Percentiles rank a stretch among this genome's conserved stretches.
phyloP scores from a whole-genome alignment of 1,140 invertebrate genomes.

The Eumaeus atala region DNA sequence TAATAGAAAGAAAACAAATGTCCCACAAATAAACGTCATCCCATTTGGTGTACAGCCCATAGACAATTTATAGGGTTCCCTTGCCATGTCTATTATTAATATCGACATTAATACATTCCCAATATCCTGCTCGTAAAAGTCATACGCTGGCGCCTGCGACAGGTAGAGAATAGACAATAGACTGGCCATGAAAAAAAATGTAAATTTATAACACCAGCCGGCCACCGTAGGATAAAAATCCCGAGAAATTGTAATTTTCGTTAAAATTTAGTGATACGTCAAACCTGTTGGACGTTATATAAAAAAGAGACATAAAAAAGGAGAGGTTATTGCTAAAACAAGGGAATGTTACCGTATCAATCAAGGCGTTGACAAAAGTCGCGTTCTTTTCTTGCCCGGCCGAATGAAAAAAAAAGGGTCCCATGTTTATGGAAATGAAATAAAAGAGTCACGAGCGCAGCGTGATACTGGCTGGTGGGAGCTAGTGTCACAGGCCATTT shows the following conservation, averaged over 20 bases:
- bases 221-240: conserved; percentile 53
- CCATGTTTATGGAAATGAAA: conserved; percentile 69
- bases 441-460: conserved; percentile 48
- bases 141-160: conserved; percentile 66
- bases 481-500: conserved; percentile 4
- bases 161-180: conserved; percentile 39
- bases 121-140: conserved; percentile 69
- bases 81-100: conserved; percentile 66
- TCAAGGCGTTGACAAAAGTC: conserved; percentile 73
- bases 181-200: conserved; percentile 46
- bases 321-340: conserved; percentile 72
- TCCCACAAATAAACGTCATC: conserved; percentile 36
- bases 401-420: conserved; percentile 64
- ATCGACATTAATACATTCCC: conserved; percentile 67
- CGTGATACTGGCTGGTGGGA: conserved; percentile 29
- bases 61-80: conserved; percentile 55
- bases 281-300: conserved; percentile 67
- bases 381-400: conserved; percentile 50
- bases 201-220: conserved; percentile 67
- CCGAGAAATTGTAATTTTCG: conserved; percentile 67
- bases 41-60: conserved; percentile 49
- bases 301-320: conserved; percentile 67
- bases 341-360: conserved; percentile 72
- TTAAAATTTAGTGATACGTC: conserved; percentile 73
- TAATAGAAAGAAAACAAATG: too few relatives aligned